Evolutionary conservation across 2,113 vertebrate species (phyloP), one percentile per base, ranked within the genome.

Genomic region (Oncorhynchus tshawytscha): DNA sequence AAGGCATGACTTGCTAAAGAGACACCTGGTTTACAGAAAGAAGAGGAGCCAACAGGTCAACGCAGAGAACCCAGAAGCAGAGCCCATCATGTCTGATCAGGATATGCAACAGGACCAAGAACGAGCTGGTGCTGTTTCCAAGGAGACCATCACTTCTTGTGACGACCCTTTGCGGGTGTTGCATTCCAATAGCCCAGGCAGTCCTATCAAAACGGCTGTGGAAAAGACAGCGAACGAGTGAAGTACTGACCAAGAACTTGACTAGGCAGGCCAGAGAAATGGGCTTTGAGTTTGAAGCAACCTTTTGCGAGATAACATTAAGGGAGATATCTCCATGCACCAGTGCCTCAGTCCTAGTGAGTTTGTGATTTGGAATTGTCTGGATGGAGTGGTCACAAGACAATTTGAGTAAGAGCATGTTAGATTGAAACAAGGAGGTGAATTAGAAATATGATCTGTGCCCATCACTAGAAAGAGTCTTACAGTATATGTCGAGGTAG

Each of bases 131-230:
- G 82, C 91, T 0, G 83, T 88, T 49, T 93, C 93, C 77, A 92
- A 83, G 77, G 92, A 94, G 72, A 94, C 94, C 73, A 81, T 92
- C 86, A 85, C 85, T 29, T 91, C 88, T 69, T 93, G 94, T 0
- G 94, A 95, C 0, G 95, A 96, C 77, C 95, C 95, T 3, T 83
- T 94, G 0, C 75, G 87, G 0, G 93, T 96, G 74, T 75, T 95
- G 72, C 90, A 89, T 12, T 69, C 87, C 78, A 88, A 89, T 0
- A 92, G 87, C 22, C 91, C 93, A 0, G 91, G 86, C 59, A 94
- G 90, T 67, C 92, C 92, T 0, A 77, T 90, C 54, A 91, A 91
- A 74, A 86, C 77, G 0, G 91, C 89, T 49, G 89, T 89, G 12
- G 88, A 72, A 62, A 27, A 60, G 57, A 80, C 85, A 59, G 68